Base-by-base conservation (phyloP, 1,140 invertebrate species). In the Drosophila suzukii region DNA sequence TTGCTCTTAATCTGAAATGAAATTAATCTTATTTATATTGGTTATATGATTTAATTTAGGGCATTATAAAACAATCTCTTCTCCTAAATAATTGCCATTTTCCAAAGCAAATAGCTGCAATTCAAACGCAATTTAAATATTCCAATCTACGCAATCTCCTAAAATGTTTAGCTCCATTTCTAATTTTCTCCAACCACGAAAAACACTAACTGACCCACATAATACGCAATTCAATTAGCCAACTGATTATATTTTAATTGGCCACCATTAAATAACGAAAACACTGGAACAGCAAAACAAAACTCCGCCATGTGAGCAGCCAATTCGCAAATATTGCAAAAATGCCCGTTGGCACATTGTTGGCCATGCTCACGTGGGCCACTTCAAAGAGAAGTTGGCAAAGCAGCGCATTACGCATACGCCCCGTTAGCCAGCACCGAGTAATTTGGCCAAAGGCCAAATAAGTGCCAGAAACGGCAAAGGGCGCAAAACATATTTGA, bases 401-500 rank as follows among this genome's bases (percentile, higher is more conserved):
- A 66, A 41, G 24, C 49, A 44, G 38, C 43, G 39, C 61, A 82
- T 68, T 82, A 88, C 78, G 78, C 75, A 88, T 88, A 82, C 83
- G 83, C 61, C 47, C 49, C 44, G 70, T 86, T 54, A 41, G 50
- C 50, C 61, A 39, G 50, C 15, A 34, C 34, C 24, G 54, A 75
- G 47, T 53, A 67, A 74, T 57, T 75, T 88, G 82, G 82, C 83
- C 70, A 41, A 46, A 59, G 70, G 78, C 82, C 82, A 85, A 86
- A 41, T 36, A 78, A 76, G 51, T 73, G 73, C 72, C 72, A 67
- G 58, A 75, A 76, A 71, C 57, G 41, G 54, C 60, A 54, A 75
- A 82, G 27, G 24, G 15, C 70, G 66, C 53, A 56, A 65, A 85
- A 75, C 83, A 88, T 86, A 86, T 88, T 75, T 41, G 44, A 55